These are phyloP conservation scores for Aplocera efformata DNA, from an alignment of 2,888 invertebrate species.

Conservation along the genomic window DNA sequence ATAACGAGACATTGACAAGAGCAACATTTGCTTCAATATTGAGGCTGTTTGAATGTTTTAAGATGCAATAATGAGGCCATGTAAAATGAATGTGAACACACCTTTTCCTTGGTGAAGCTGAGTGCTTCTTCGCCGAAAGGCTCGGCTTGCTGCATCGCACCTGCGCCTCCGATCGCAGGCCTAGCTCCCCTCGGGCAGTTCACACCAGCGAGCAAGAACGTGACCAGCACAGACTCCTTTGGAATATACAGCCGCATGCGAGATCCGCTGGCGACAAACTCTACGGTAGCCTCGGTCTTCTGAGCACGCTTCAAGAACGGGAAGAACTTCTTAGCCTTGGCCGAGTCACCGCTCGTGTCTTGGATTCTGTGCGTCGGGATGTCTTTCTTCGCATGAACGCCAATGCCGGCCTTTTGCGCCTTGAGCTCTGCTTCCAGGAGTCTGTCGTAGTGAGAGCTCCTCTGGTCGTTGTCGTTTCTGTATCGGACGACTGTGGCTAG, in stretches of 20 bases:
- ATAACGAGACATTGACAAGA: no score
- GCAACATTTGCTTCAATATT: no score
- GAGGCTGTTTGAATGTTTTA: no score
- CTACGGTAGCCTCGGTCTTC: constrained; percentile 94
- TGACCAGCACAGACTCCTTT: constrained; percentile 95
- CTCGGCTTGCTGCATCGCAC: constrained; percentile 87
- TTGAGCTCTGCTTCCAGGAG: constrained; percentile 95
- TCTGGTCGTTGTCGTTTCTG: constrained; percentile 96
- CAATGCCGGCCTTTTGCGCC: constrained; percentile 90
- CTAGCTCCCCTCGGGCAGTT: constrained; percentile 91
- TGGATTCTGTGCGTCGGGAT: constrained; percentile 90
- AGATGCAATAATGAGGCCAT: no score
- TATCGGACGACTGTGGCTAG: constrained; percentile 96
- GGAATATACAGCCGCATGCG: constrained; percentile 95
- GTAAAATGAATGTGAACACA: no score
- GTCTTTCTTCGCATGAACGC: constrained; percentile 94
- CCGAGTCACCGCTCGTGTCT: constrained; percentile 90
- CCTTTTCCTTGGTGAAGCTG: constrained; percentile 91
- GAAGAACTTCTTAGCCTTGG: constrained; percentile 94
- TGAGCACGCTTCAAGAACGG: constrained; percentile 95
- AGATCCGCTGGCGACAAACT: constrained; percentile 98
- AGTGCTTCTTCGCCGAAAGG: constrained; percentile 97
- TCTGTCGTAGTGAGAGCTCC: constrained; percentile 96
- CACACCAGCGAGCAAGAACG: constrained; percentile 91
- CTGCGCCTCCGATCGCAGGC: constrained; percentile 82